A percentile compares a stretch with the other conserved stretches of the same genome.
These are phyloP conservation scores for Bombyx huttoni DNA, from an alignment of 2,888 invertebrate genomes.

Conservation along the genomic window DNA sequence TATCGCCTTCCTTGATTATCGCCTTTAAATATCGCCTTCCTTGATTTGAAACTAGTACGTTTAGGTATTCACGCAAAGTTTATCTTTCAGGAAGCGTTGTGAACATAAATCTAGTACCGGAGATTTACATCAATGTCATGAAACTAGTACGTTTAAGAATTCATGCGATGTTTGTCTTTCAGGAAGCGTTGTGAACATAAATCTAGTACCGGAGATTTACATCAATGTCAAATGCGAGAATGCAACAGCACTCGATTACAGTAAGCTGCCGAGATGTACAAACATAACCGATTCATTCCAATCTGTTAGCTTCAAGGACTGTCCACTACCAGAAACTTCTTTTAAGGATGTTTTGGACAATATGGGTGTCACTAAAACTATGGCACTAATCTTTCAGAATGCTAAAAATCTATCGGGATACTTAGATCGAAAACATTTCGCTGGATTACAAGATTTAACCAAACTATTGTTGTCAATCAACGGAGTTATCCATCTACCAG, in stretches of 20 bases:
- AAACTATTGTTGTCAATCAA: constrained; percentile 74
- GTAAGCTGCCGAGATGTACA: constrained; percentile 59
- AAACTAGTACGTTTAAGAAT: constrained; percentile 22
- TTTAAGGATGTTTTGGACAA: constrained; percentile 58
- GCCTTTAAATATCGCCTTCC: no score
- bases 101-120: constrained; percentile 54
- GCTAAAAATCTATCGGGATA: constrained; percentile 67
- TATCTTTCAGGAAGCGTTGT: constrained; percentile 47
- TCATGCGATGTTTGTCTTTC: constrained; percentile 23
- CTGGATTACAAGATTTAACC: constrained; percentile 66
- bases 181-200: constrained; percentile 53
- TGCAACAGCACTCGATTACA: constrained; percentile 46
- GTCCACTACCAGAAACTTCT: constrained; percentile 65
- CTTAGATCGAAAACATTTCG: constrained; percentile 72
- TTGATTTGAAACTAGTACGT: background rate
- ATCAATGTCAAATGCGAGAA: constrained; percentile 59
- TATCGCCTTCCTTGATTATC: background rate
- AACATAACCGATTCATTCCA: constrained; percentile 48
- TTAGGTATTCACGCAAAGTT: background rate
- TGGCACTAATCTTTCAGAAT: constrained; percentile 70
- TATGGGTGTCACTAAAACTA: constrained; percentile 58
- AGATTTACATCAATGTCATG: constrained; percentile 49
- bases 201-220: constrained; percentile 52
- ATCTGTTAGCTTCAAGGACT: constrained; percentile 64
- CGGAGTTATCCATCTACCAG: constrained; percentile 72